phyloP scores from a whole-genome alignment of 2,888 invertebrate species.

The Caenorhabditis sinica region DNA sequence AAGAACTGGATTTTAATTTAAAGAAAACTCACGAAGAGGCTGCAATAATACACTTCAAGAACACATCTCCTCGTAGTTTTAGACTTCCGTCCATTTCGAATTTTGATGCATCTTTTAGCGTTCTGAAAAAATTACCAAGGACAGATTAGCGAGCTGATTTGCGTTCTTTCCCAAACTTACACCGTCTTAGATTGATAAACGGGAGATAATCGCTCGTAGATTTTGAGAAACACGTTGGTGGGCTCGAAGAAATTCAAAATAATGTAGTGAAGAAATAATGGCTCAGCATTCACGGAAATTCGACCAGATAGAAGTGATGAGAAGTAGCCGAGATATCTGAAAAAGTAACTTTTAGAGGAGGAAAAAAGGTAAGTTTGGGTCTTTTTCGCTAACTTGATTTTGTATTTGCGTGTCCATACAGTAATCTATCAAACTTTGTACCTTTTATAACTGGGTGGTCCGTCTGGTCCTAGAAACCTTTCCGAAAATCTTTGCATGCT shows the following conservation, averaged over 20 bases:
- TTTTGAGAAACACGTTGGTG: constrained; percentile 86
- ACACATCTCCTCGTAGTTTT: constrained; percentile 92
- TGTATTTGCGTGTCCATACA: not conserved
- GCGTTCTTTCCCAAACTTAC: constrained; percentile 32
- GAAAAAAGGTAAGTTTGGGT: too few species aligned
- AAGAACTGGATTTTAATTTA: not conserved
- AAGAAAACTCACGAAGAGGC: constrained; percentile 61
- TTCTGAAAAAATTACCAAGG: too few species aligned
- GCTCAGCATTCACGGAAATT: constrained; percentile 92
- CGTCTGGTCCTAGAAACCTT: constrained; percentile 87
- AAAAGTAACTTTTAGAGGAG: constrained; percentile 24
- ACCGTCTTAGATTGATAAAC: constrained; percentile 89
- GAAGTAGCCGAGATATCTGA: constrained; percentile 94
- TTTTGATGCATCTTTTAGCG: constrained; percentile 65
- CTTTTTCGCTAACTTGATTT: too few species aligned
- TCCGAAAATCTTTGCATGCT: constrained; percentile 95
- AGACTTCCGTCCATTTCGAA: constrained; percentile 84
- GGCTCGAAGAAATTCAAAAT: constrained; percentile 80
- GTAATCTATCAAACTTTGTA: not conserved
- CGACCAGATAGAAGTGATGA: constrained; percentile 92
- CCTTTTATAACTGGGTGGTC: constrained; percentile 72
- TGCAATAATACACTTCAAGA: constrained; percentile 89
- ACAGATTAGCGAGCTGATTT: too few species aligned
- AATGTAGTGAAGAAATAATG: constrained; percentile 89
- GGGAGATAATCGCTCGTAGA: constrained; percentile 93